These are phyloP conservation scores for Acanthopleura granulata DNA, from an alignment of 2,888 invertebrate genomes.

Conservation along the genomic window DNA sequence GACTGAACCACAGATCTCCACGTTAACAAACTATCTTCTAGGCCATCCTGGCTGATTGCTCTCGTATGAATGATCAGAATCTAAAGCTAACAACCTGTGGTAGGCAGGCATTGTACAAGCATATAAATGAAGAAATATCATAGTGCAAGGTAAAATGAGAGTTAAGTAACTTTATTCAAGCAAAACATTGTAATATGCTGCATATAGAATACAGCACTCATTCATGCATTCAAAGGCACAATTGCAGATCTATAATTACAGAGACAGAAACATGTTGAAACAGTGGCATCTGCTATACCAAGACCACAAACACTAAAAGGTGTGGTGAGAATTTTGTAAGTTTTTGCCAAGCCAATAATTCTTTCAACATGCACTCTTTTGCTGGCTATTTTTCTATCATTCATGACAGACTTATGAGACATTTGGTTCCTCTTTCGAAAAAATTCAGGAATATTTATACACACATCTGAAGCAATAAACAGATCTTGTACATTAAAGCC, in stretches of 20 bases:
- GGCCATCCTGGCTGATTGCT: no score
- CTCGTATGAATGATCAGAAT: no score
- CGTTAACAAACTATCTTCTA: no score
- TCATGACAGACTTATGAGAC: constrained; percentile 28
- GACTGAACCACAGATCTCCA: no score
- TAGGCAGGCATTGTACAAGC: background rate
- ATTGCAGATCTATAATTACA: constrained; percentile 4
- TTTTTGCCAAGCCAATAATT: constrained; percentile 36
- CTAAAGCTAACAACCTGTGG: background rate
- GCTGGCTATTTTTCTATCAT: no score
- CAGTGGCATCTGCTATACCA: background rate
- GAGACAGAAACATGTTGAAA: background rate
- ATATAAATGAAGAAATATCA: no score
- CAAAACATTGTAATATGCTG: no score
- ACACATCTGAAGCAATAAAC: constrained; percentile 32
- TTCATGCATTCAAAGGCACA: background rate
- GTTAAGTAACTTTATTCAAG: no score
- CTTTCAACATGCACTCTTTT: constrained; percentile 42
- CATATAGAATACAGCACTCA: background rate
- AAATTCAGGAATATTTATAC: constrained; percentile 38
- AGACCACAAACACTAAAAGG: constrained; percentile 25
- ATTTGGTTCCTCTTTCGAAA: constrained; percentile 40
- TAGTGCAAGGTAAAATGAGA: no score
- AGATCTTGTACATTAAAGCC: constrained; percentile 36
- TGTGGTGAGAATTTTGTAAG: constrained; percentile 29